Evolutionary conservation across 2,113 vertebrate genomes (phyloP), one percentile per base, ranked within the genome.

Genomic region (Amphiprion ocellaris): DNA sequence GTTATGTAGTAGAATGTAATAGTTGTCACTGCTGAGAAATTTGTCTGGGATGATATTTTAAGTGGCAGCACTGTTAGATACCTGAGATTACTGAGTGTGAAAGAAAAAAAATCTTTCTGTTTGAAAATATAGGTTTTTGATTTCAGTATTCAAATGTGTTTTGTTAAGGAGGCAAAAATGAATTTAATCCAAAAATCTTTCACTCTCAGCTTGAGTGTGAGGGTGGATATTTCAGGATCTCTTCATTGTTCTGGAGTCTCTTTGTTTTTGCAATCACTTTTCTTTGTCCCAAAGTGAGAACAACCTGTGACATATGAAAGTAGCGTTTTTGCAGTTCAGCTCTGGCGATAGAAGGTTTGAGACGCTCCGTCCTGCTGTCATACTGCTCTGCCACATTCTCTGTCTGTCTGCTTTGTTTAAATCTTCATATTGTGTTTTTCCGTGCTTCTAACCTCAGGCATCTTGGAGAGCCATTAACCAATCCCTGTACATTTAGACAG

Each of bases 401-500:
- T 8, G 3, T 73, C 62, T 69, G 39, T 71, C 74, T 71, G 17
- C 44, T 62, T 62, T 72, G 49, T 75, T 78, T 89, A 69, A 74
- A 67, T 84, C 61, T 85, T 81, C 71, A 69, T 87, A 61, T 84
- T 56, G 33, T 82, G 49, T 80, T 64, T 80, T 65, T 60, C 39
- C 49, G 33, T 59, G 59, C 1, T 30, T 59, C 44, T 77, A 46
- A 84, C 86, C 86, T 81, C 71, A 79, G 85, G 86, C 74, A 7
- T 88, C 66, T 71, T 24, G 26, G 47, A 73, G 59, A 37, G 58
- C 82, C 84, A 86, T 90, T 89, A 88, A 76, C 79, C 64, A 85
- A 46, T 77, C 73, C 24, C 59, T 63, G 63, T 65, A 62, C 81
- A 85, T 74, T 74, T n/a, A 81, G 86, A 90, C 79, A 82, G 81